Evolutionary conservation across 2,888 invertebrate genomes (phyloP).

Genomic region (Polydrusus tereticollis): DNA sequence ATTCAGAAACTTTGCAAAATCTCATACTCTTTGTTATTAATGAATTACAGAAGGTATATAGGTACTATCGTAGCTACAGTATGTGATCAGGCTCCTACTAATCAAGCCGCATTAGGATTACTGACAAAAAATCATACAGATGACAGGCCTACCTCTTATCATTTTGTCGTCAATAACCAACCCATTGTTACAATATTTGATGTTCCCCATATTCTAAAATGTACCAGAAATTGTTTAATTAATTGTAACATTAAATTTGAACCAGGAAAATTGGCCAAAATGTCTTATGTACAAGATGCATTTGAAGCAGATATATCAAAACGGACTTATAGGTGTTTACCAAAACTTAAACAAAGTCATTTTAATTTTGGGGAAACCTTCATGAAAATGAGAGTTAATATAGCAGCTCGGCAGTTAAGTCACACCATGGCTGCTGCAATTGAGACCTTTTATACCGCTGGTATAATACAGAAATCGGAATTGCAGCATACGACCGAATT

Average conservation of each 20-base stretch:
- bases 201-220: not conserved
- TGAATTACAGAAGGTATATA: not conserved
- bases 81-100: not conserved
- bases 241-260: not conserved
- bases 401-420: constrained; percentile 39
- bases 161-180: not conserved
- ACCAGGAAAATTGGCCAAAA: constrained; percentile 15
- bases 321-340: constrained; percentile 21
- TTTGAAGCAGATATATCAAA: constrained; percentile 23
- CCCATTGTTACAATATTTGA: not conserved
- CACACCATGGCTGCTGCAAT: constrained; percentile 37
- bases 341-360: constrained; percentile 12
- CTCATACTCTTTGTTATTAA: not conserved
- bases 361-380: constrained; percentile 35
- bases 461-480: constrained; percentile 28
- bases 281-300: constrained; percentile 21
- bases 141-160: not conserved
- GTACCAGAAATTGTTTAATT: not conserved
- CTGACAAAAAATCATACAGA: not conserved
- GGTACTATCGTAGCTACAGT: not conserved
- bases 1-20: not conserved
- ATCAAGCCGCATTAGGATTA: not conserved
- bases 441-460: constrained; percentile 23
- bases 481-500: constrained; percentile 44
- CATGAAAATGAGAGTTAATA: constrained; percentile 42